Evolutionary conservation across 2,113 vertebrate species (phyloP), one percentile per base, ranked within the genome.

Genomic region (Neolamprologus sp.): DNA sequence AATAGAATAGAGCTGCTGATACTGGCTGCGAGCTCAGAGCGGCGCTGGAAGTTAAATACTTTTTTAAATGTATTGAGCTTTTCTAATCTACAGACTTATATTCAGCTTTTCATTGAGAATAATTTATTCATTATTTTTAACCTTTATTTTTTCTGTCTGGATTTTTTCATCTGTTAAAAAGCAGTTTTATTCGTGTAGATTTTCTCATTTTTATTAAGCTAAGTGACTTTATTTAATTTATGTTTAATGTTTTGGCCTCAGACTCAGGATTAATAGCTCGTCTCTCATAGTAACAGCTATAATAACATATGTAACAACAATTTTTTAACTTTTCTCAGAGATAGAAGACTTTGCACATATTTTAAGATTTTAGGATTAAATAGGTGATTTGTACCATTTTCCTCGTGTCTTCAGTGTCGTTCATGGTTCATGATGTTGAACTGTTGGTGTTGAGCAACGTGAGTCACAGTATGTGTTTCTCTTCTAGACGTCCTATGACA

Each of bases 401-500:
- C 16, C 23, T 19, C 0, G 3, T 19, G 14, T 49, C 23, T 75
- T 47, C 23, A 21, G 5, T 35, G 4, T 33, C 3, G n/a, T 35
- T 23, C 17, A 13, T 65, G 33, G 7, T 63, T 63, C 58, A 63
- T 63, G 58, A 7, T 63, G 9, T 49, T 37, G 17, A 75, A 33
- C 16, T 73, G 13, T 28, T 42, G n/a, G 1, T 75, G 9, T 30
- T 6, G 40, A 49, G 42, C 40, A 26, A 6, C 16, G 1, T 45
- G 14, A 75, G 23, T 26, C 68, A 75, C 13, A 47, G 68, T 11
- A 3, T 45, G 54, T 58, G 26, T 86, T 26, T 82, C 21, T 85
- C 73, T 63, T 35, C 2, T 93, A 97, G 97, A 95, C 82, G n/a
- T 95, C 95, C 47, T 87, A 55, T 79, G 96, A 97, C 80, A 37